phyloP scores from a whole-genome alignment of 2,888 invertebrate genomes.

The Tromatobia lineatoria region DNA sequence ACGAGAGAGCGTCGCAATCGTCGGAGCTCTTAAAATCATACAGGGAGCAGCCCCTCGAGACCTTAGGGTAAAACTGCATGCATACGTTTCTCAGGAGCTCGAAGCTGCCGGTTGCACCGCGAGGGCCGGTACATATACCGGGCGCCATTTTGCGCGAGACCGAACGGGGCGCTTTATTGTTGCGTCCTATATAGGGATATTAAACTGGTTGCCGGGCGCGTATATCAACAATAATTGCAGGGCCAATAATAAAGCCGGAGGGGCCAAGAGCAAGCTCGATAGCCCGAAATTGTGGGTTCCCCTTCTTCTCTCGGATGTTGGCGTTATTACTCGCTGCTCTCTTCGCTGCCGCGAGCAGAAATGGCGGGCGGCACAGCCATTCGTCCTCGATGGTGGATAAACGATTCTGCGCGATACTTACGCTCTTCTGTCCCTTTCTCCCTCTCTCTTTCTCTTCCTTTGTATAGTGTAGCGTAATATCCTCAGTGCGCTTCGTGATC shows the following conservation, averaged over 20 bases:
- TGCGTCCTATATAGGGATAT: conserved; percentile 79
- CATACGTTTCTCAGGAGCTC: not conserved
- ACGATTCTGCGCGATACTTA: conserved; percentile 81
- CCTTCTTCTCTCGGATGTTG: conserved; percentile 73
- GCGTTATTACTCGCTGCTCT: conserved; percentile 68
- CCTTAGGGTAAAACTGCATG: not conserved
- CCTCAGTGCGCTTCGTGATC: conserved; percentile 41
- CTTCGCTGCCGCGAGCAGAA: conserved; percentile 61
- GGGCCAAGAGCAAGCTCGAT: conserved; percentile 81
- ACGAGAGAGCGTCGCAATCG: conserved; percentile 4
- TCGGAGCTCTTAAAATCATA: not conserved
- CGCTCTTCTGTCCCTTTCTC: conserved; percentile 44
- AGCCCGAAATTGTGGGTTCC: conserved; percentile 85
- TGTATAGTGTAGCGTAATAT: conserved; percentile 22
- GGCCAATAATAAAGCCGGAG: conserved; percentile 85
- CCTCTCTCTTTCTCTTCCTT: conserved; percentile 33
- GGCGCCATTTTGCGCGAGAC: conserved; percentile 79
- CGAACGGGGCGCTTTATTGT: conserved; percentile 77
- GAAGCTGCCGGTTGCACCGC: not conserved
- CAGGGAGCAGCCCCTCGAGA: not conserved
- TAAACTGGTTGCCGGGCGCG: conserved; percentile 80
- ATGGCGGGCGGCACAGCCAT: conserved; percentile 73
- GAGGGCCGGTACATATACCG: not conserved
- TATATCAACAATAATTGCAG: conserved; percentile 85
- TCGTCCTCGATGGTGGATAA: conserved; percentile 84